phyloP scores from a whole-genome alignment of 2,888 invertebrate genomes.

The Phragmatobia fuliginosa region DNA sequence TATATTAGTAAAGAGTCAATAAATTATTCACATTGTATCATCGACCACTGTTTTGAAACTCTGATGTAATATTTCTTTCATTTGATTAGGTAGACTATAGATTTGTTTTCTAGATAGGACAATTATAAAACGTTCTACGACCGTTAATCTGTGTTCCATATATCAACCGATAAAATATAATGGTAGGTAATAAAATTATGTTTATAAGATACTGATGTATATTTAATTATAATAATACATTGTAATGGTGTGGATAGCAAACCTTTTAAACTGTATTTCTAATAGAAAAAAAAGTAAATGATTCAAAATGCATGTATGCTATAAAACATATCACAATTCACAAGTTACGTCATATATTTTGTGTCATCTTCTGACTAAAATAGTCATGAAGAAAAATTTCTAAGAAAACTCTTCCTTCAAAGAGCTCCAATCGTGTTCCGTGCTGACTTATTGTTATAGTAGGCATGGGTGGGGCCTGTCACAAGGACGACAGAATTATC shows the following conservation, averaged over 20 bases:
- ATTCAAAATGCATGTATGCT: no score
- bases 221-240: no score
- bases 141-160: no score
- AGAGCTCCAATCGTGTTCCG: conserved; percentile 24
- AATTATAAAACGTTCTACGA: background rate
- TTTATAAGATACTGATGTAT: no score
- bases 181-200: background rate
- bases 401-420: conserved; percentile 10
- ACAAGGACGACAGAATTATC: conserved; percentile 66
- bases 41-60: background rate
- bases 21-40: background rate
- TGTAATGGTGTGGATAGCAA: no score
- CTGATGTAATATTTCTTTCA: background rate
- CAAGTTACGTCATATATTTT: background rate
- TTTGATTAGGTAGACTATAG: background rate
- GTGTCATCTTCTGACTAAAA: background rate
- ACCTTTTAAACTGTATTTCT: background rate
- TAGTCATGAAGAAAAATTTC: background rate
- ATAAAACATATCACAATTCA: no score
- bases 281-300: background rate
- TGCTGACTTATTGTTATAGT: conserved; percentile 43
- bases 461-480: conserved; percentile 56
- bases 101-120: background rate
- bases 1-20: background rate
- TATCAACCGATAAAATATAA: no score